Evolutionary conservation across 2,113 vertebrate genomes (phyloP).

Genomic region (Chloroceryle aenea): DNA sequence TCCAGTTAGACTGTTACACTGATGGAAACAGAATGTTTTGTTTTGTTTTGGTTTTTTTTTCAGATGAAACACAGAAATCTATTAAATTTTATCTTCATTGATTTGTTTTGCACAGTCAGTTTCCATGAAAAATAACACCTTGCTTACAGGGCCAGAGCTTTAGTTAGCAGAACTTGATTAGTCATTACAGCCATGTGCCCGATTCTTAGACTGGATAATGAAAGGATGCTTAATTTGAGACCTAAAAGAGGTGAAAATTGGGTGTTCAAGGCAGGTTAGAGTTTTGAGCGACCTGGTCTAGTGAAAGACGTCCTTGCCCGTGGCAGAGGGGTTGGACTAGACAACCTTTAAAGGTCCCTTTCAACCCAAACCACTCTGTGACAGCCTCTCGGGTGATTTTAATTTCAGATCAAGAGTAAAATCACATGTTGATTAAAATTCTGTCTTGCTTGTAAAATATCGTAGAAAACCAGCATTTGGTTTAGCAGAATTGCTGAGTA

Average conservation of each 20-base stretch:
- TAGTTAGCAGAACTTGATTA: background rate
- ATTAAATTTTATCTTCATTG: background rate
- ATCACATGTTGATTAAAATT: background rate
- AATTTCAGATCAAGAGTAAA: background rate
- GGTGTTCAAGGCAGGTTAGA: background rate
- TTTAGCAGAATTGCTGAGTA: background rate
- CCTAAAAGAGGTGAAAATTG: background rate
- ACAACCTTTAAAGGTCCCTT: background rate
- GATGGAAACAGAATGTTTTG: background rate
- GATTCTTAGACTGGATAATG: background rate
- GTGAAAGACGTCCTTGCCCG: no score
- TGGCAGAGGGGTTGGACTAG: background rate
- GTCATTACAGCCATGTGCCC: background rate
- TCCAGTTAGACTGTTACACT: background rate
- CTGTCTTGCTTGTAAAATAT: background rate
- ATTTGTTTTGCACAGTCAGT: background rate
- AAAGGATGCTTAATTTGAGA: background rate
- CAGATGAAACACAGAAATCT: background rate
- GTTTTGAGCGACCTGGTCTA: background rate
- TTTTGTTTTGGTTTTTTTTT: background rate
- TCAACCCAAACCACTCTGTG: background rate
- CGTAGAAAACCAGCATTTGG: background rate
- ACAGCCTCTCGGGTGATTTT: background rate
- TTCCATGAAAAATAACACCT: background rate
- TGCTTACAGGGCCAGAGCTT: background rate